Evolutionary conservation across 2,797 vertebrate genomes (phyloP), one percentile per base, ranked within the genome.

Genomic region (Anguilla obscura): DNA sequence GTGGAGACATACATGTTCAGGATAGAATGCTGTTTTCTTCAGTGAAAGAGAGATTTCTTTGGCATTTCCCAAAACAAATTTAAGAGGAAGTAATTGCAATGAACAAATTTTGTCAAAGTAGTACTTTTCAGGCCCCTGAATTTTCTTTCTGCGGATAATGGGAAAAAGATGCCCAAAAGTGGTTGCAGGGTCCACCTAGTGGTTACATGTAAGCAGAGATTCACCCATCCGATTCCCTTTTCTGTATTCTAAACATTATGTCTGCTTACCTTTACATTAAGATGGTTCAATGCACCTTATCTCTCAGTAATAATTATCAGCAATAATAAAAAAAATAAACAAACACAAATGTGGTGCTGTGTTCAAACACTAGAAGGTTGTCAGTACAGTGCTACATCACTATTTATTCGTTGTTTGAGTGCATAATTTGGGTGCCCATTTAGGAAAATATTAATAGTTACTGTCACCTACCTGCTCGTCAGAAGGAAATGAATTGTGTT

Each of bases 101-200:
- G 24, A 50, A 50, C 3, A 40, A 50, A 40, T 40, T 8, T n/a
- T 2, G 21, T 82, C 1, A 24, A 48, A 82, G 5, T 48, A 50
- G 8, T 48, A n/a, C 18, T n/a, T 82, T 48, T 50, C 33, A 71
- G 33, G 74, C 3, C 18, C 5, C 40, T 82, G 21, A 12, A 10
- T 10, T 69, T 48, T 48, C 7, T 21, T 50, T 82, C 21, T 50
- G 79, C 5, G n/a, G 4, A 76, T 40, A 6, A 33, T 76, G 30
- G 21, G 16, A 50, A 82, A 50, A n/a, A 21, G 36, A 82, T 76
- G 74, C 50, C 87, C 85, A 89, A 88, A 87, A 45, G 27, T 33
- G 88, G 86, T 36, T 45, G 83, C 52, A 63, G 84, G 50, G 91
- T 63, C 91, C 93, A 93, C 87, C 93, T 91, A 91, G 92, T 92